A percentile compares a stretch with the other conserved stretches of the same genome.
Evolutionary conservation across 2,113 vertebrate species (phyloP).

Genomic region (Circaetus gallicus): DNA sequence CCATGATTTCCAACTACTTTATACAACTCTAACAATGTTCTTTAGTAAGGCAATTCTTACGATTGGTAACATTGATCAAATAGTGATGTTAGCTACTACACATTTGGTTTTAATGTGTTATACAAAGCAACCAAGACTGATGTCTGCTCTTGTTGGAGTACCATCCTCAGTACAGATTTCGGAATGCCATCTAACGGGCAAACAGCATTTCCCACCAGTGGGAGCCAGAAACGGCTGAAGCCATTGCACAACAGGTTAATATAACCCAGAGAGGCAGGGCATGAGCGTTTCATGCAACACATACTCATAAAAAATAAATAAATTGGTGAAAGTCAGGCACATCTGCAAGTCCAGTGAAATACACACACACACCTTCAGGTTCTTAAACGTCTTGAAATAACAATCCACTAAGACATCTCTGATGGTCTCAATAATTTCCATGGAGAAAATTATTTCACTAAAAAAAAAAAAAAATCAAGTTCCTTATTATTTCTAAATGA

Average conservation of each 20-base stretch:
- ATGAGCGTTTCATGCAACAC: neutral
- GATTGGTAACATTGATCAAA: neutral
- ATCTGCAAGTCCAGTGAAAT: neutral
- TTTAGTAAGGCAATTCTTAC: neutral
- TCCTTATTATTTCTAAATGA: neutral
- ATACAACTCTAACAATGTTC: neutral
- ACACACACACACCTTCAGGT: accelerated
- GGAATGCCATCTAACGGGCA: neutral
- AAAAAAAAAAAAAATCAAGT: neutral
- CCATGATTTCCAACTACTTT: neutral
- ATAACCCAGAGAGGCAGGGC: neutral
- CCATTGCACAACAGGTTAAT: neutral
- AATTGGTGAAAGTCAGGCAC: neutral
- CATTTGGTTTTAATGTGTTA: neutral
- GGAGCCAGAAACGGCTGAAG: neutral
- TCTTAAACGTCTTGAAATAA: neutral
- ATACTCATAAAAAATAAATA: neutral
- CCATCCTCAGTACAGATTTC: neutral
- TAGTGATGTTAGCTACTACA: no score
- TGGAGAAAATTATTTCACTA: neutral
- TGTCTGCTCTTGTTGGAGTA: neutral
- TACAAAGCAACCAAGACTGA: neutral
- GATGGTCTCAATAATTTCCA: neutral
- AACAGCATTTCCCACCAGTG: neutral
- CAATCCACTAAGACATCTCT: neutral